Conservation (phyloP, 2,797 vertebrate genomes). For the Lithobates pipiens region DNA sequence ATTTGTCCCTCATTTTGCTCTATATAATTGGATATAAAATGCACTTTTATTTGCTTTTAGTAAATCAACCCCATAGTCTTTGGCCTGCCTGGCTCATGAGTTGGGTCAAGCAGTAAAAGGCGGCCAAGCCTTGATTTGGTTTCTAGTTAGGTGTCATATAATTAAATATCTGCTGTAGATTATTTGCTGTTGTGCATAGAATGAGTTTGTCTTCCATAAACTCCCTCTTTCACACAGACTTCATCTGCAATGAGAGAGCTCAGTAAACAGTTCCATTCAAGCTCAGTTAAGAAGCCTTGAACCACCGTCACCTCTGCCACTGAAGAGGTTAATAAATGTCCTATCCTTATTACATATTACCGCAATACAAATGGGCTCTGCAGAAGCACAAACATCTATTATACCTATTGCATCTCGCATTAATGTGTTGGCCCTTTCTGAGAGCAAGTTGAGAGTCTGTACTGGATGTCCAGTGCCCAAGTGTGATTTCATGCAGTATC, state of each 20-base stretch:
- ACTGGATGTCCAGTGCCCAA: conserved; percentile 37
- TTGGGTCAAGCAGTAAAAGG: neutral
- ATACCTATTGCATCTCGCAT: conserved; percentile 40
- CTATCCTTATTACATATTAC: conserved; percentile 49
- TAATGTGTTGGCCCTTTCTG: conserved; percentile 44
- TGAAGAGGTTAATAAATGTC: conserved; percentile 58
- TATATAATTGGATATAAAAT: too few relatives aligned
- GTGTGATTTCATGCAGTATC: conserved; percentile 45
- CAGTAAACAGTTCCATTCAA: conserved; percentile 35
- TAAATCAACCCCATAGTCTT: too few relatives aligned
- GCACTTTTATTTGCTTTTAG: too few relatives aligned
- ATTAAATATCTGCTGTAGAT: neutral
- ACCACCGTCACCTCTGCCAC: conserved; percentile 19
- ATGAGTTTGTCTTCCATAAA: conserved; percentile 29
- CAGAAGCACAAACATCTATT: conserved; percentile 56
- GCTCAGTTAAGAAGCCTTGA: conserved; percentile 30
- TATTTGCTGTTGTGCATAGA: neutral
- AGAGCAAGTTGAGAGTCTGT: conserved; percentile 25
- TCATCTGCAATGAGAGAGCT: neutral
- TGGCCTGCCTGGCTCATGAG: too few relatives aligned
- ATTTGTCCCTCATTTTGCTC: too few relatives aligned
- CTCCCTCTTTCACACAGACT: neutral
- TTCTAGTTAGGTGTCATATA: neutral
- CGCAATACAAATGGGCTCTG: conserved; percentile 42
- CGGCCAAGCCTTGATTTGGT: neutral